phyloP scores from a whole-genome alignment of 1,140 invertebrate genomes.

The Lordiphosa collinella region DNA sequence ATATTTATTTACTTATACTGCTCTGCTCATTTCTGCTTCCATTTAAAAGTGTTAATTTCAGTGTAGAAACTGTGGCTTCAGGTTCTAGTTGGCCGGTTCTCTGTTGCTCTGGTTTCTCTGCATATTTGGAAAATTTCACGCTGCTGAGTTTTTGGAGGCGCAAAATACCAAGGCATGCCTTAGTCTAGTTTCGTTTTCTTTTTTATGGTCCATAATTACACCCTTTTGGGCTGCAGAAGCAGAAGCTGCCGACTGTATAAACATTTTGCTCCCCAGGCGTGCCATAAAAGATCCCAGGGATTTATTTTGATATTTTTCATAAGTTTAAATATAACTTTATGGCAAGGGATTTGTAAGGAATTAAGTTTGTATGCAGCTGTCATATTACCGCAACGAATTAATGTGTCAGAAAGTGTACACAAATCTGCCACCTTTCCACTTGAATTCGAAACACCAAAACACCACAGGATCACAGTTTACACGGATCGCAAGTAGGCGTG shows the following conservation, averaged over 20 bases:
- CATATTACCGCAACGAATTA: conserved; percentile 45
- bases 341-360: conserved; percentile 27
- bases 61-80: not conserved
- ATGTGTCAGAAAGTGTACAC: conserved; percentile 5
- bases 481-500: not conserved
- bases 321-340: conserved; percentile 53
- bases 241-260: conserved; percentile 27
- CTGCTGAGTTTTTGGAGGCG: conserved; percentile 28
- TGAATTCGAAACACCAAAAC: not conserved
- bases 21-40: too few relatives aligned
- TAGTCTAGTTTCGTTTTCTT: conserved; percentile 24
- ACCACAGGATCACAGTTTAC: not conserved
- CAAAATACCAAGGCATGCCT: conserved; percentile 48
- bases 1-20: too few relatives aligned
- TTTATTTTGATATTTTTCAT: conserved; percentile 42
- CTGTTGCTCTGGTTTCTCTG: conserved; percentile 16
- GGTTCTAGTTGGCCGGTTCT: conserved; percentile 13
- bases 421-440: not conserved
- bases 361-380: conserved; percentile 13
- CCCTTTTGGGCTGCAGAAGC: conserved; percentile 31
- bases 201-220: conserved; percentile 50
- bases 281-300: conserved; percentile 23
- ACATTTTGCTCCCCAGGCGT: conserved; percentile 36
- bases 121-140: conserved; percentile 37
- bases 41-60: too few relatives aligned